Evolutionary conservation across 2,797 vertebrate species (phyloP).

Genomic region (Parauchenoglanis ngamensis): DNA sequence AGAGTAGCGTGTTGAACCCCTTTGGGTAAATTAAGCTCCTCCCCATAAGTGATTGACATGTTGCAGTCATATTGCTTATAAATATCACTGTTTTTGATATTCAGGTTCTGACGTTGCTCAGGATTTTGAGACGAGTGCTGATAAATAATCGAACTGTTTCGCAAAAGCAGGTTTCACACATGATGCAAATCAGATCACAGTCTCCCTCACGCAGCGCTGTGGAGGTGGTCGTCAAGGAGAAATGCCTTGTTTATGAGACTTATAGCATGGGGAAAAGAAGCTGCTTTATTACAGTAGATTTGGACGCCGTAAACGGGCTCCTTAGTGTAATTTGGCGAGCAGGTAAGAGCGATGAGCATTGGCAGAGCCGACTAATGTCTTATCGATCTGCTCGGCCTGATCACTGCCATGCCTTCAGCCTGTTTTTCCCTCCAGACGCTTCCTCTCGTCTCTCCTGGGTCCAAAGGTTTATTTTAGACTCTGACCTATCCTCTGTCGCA

Average conservation of each 20-base stretch:
- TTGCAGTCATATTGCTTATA: neutral
- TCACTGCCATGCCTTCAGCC: neutral
- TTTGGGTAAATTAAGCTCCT: neutral
- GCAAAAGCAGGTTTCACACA: neutral
- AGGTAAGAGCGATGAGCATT: slow-evolving; percentile 16
- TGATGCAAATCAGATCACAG: neutral
- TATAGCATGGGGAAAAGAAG: neutral
- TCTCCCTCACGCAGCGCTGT: neutral
- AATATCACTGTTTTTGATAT: too few species aligned
- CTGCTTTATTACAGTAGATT: slow-evolving; percentile 36
- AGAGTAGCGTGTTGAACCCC: neutral
- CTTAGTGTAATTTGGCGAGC: slow-evolving; percentile 24
- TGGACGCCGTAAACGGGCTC: slow-evolving; percentile 27
- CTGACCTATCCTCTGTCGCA: neutral
- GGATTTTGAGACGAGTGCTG: neutral
- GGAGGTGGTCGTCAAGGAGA: neutral
- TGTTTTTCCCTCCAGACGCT: slow-evolving; percentile 37
- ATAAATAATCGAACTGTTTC: neutral
- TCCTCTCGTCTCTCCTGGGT: slow-evolving; percentile 15
- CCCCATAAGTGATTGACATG: neutral
- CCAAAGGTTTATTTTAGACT: slow-evolving; percentile 36
- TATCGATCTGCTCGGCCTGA: slow-evolving; percentile 50
- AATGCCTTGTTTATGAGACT: neutral
- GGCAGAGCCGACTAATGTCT: slow-evolving; percentile 43
- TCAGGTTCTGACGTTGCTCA: neutral